These are phyloP conservation scores for Ancistrus triradiatus DNA, from an alignment of 2,113 vertebrate species.

Conservation along the genomic window DNA sequence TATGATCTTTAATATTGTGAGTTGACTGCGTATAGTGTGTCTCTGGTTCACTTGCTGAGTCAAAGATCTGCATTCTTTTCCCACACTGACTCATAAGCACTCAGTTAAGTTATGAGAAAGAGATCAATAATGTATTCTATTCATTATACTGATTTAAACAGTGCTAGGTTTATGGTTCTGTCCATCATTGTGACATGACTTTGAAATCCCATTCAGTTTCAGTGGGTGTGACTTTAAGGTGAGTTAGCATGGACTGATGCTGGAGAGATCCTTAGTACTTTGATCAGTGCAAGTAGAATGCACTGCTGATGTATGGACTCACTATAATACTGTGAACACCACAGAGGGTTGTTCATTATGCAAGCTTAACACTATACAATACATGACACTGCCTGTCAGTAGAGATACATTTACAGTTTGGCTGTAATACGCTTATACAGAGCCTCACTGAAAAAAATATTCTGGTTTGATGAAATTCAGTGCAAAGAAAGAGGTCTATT, in stretches of 20 bases:
- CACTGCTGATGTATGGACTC: conserved; percentile 29
- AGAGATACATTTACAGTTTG: background rate
- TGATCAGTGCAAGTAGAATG: conserved; percentile 29
- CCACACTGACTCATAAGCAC: conserved; percentile 4
- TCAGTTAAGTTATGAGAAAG: background rate
- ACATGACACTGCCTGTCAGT: background rate
- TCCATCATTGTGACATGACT: too few species aligned
- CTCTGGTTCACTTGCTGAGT: background rate
- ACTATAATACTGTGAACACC: too few species aligned
- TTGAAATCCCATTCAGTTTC: too few species aligned
- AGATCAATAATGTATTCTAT: too few species aligned
- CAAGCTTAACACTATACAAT: conserved; percentile 10
- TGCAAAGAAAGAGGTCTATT: too few species aligned
- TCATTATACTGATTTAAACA: too few species aligned
- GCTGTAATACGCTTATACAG: background rate
- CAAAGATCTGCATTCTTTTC: conserved; percentile 26
- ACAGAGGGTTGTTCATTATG: background rate
- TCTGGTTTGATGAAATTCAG: too few species aligned
- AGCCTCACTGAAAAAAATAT: too few species aligned
- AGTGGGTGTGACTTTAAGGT: too few species aligned
- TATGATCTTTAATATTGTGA: background rate
- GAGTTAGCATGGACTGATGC: too few species aligned
- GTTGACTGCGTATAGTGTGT: background rate
- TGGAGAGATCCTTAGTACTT: too few species aligned
- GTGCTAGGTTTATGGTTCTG: too few species aligned